Percentiles rank a stretch among this genome's conserved stretches.
Evolutionary conservation across 2,797 vertebrate species (phyloP).

Genomic region (Coregonus suidteri): DNA sequence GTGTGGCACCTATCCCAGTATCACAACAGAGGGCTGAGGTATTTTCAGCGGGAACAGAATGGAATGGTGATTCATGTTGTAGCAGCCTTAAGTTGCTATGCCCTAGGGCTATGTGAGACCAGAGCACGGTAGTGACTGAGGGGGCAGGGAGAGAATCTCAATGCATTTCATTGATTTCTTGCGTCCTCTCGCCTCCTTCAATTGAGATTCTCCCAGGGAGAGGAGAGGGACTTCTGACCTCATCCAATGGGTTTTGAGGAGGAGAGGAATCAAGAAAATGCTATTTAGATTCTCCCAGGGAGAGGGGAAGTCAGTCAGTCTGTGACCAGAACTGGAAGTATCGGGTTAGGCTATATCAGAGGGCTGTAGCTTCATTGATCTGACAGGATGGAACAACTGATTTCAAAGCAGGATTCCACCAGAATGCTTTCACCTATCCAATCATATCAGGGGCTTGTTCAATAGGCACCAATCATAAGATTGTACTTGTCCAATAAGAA

Average conservation of each 20-base stretch:
- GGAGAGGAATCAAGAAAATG: no score
- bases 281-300: no score
- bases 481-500: background rate
- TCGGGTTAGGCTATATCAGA: background rate
- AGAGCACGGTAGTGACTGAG: no score
- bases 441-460: background rate
- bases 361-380: background rate
- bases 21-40: no score
- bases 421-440: background rate
- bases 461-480: background rate
- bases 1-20: no score
- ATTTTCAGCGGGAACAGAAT: no score
- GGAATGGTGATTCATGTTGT: no score
- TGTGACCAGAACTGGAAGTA: background rate
- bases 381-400: background rate
- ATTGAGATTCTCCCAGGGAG: background rate
- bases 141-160: background rate
- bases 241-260: no score
- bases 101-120: no score
- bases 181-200: background rate
- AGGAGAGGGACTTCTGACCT: background rate
- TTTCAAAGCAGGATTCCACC: background rate
- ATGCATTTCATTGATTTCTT: no score
- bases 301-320: background rate
- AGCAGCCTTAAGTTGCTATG: no score